Conservation (phyloP, 2,113 vertebrate genomes). For the Paracanthobrama guichenoti region DNA sequence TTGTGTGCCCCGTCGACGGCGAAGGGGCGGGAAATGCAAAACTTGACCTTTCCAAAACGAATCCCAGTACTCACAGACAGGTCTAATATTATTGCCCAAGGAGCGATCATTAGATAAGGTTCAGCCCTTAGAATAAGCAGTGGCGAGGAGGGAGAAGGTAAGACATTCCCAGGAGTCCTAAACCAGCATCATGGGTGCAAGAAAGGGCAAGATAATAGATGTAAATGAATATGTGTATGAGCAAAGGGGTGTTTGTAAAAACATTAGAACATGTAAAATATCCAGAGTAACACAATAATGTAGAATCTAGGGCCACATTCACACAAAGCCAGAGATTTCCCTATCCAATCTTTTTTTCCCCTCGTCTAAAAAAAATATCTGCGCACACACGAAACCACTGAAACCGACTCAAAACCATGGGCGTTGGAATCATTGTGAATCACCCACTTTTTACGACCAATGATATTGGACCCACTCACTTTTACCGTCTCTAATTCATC, state of each 20-base stretch:
- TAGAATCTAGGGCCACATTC: not conserved
- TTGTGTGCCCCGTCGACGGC: not conserved
- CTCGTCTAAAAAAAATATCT: too few species aligned
- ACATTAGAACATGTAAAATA: not conserved
- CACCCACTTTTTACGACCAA: too few species aligned
- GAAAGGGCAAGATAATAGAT: not conserved
- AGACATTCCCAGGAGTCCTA: not conserved
- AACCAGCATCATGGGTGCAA: not conserved
- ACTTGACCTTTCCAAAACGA: constrained; percentile 56
- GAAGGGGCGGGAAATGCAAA: constrained; percentile 54
- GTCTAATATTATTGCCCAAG: constrained; percentile 55
- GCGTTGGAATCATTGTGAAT: too few species aligned
- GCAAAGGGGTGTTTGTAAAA: not conserved
- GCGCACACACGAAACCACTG: too few species aligned
- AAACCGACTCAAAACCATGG: too few species aligned
- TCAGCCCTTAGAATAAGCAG: constrained; percentile 48
- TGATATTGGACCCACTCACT: too few species aligned
- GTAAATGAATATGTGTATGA: not conserved
- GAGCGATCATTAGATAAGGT: constrained; percentile 50
- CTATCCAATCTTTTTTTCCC: too few species aligned
- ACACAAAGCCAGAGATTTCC: too few species aligned
- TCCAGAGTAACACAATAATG: not conserved
- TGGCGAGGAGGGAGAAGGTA: not conserved
- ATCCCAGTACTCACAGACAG: constrained; percentile 23
- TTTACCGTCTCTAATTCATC: too few species aligned